Percentiles rank a stretch among this genome's conserved stretches.
Conservation (phyloP, 2,888 invertebrate species). For the Cotesia congregata region DNA sequence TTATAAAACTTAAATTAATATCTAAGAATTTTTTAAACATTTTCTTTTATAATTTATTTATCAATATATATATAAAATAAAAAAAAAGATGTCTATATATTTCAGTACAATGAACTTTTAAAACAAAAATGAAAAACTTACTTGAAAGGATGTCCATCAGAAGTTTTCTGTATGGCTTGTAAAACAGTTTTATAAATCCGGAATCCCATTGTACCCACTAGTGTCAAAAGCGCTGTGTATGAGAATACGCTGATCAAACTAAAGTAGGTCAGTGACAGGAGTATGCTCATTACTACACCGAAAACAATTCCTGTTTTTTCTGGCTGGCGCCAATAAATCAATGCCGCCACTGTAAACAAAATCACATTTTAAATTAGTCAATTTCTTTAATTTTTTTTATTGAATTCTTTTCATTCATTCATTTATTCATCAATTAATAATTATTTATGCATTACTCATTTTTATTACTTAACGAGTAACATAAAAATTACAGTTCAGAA, state of each 20-base stretch:
- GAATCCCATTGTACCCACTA: conserved; percentile 92
- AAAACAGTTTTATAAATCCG: conserved; percentile 96
- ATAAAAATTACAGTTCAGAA: no score
- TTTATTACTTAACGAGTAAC: no score
- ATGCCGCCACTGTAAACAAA: conserved; percentile 83
- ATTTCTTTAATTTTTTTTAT: background rate
- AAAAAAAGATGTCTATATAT: no score
- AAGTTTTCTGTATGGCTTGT: conserved; percentile 96
- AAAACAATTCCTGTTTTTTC: conserved; percentile 95
- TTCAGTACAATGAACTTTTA: no score
- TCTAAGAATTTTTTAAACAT: no score
- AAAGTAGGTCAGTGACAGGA: conserved; percentile 94
- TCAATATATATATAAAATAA: no score
- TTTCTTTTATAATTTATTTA: no score
- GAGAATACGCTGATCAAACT: conserved; percentile 96
- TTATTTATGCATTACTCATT: no score
- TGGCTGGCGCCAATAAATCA: conserved; percentile 98
- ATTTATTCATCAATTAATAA: no score
- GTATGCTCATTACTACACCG: conserved; percentile 88
- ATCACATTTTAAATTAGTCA: conserved; percentile 61
- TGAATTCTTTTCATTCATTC: background rate
- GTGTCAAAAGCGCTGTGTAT: conserved; percentile 88
- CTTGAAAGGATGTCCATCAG: conserved; percentile 98
- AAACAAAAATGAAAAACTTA: conserved; percentile 71
- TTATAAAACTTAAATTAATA: no score